Base-by-base conservation (phyloP, 2,888 invertebrate genomes). In the Dicroscelio sp. region DNA sequence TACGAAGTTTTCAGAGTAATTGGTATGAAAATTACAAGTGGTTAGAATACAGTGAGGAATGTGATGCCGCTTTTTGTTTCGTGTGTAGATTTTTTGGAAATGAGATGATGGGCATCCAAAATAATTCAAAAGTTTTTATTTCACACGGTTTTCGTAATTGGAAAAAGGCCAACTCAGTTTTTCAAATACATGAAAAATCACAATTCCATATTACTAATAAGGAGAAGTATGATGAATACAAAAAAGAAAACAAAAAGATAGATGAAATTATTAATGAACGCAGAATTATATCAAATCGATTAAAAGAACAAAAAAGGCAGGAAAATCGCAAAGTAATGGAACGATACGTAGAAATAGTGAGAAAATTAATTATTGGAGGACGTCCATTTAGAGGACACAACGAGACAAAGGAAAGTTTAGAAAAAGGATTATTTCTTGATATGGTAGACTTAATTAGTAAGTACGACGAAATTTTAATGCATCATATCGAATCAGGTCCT, bases 391-490 rank as follows among this genome's bases (percentile, higher is more conserved):
- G 86, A 38, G 80, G 86, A 43, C 86, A 79, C 30, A 65, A 86
- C 25, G 63, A 80, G 73, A 60, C 31, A 48, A 30, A 65, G 52
- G 43, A 48, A 10, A 80, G 63, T 71, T 23, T 48, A 20, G 71
- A 80, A 43, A n/a, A 48, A n/a, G 75, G 86, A 48, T 71, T 73
- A 27, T 86, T 86, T 63, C 38, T 86, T 35, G 86, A 86, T 80
- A 23, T 86, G 14, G 35, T 86, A 27, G 27, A 17, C 2, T 33
- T 84, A 17, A 12, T 75, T 17, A 30, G 33, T 23, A 73, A 83
- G 10, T 82, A 82, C 27, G 82, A 84, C 31, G 4, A 8, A 33
- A 20, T 23, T 17, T 71, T 82, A 55, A 30, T 76, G 12, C 14
- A 67, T 17, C 60, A 84, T 43, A 75, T 75, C 27, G 10, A 75